Evolutionary conservation across 2,113 vertebrate species (phyloP).

Genomic region (Theristicus caerulescens): DNA sequence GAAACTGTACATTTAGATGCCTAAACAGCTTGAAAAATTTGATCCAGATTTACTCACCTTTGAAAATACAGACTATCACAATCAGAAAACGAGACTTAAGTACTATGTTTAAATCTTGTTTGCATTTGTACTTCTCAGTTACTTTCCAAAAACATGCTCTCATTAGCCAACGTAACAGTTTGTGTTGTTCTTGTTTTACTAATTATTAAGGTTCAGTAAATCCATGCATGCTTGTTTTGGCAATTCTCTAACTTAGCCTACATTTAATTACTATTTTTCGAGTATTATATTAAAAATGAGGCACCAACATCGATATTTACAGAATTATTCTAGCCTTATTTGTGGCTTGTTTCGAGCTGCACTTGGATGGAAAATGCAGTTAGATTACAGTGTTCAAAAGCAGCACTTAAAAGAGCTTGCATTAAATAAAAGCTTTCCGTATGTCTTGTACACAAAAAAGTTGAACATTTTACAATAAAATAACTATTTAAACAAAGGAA

Average conservation of each 20-base stretch:
- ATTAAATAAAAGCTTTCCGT: background rate
- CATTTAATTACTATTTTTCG: background rate
- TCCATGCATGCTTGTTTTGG: background rate
- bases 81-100: background rate
- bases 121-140: background rate
- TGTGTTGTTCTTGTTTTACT: background rate
- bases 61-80: background rate
- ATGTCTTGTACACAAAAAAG: background rate
- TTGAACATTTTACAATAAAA: background rate
- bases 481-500: background rate
- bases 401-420: background rate
- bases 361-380: background rate
- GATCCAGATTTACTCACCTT: background rate
- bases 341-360: background rate
- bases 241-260: background rate
- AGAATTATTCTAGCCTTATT: background rate
- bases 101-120: background rate
- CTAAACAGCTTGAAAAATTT: background rate
- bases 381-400: background rate
- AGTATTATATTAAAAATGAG: background rate
- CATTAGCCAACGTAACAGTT: background rate
- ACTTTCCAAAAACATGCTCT: background rate
- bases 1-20: too few species aligned
- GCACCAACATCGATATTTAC: background rate
- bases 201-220: background rate